phyloP scores from a whole-genome alignment of 2,113 vertebrate species.

The Natator depressus region DNA sequence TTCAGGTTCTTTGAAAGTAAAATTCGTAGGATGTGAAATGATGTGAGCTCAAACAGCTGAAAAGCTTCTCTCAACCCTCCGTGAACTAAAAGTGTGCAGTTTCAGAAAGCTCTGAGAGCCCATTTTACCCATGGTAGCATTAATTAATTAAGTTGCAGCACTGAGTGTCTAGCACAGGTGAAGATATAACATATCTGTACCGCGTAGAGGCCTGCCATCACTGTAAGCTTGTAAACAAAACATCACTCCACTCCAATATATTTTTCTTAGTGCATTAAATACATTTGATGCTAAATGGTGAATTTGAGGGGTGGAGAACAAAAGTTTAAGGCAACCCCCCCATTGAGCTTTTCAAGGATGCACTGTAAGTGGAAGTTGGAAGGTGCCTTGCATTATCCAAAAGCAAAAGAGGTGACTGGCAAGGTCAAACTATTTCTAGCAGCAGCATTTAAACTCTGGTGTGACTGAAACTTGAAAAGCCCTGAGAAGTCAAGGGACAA shows the following conservation, averaged over 20 bases:
- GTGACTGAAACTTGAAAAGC: constrained; percentile 63
- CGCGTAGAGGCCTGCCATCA: constrained; percentile 4
- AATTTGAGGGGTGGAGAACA: constrained; percentile 38
- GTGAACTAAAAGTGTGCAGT: background rate
- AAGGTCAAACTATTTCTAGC: constrained; percentile 65
- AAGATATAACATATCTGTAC: background rate
- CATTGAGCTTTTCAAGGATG: constrained; percentile 48
- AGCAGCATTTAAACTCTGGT: constrained; percentile 51
- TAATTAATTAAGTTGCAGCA: background rate
- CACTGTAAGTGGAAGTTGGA: background rate
- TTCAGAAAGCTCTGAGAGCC: background rate
- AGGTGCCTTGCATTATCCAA: constrained; percentile 1
- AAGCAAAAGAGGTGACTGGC: constrained; percentile 46
- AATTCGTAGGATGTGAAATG: constrained; percentile 25
- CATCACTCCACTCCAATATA: background rate
- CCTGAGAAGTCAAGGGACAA: constrained; percentile 47
- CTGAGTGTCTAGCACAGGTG: background rate
- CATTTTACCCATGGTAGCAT: background rate
- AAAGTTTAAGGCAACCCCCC: constrained; percentile 40
- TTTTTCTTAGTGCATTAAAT: background rate
- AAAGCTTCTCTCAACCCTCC: constrained; percentile 27
- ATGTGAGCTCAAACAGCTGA: constrained; percentile 17
- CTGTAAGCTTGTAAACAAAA: background rate
- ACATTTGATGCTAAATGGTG: background rate
- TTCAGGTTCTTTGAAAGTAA: constrained; percentile 18